These are phyloP conservation scores for Ceratothoa steindachneri DNA, from an alignment of 2,888 invertebrate genomes.

Conservation along the genomic window DNA sequence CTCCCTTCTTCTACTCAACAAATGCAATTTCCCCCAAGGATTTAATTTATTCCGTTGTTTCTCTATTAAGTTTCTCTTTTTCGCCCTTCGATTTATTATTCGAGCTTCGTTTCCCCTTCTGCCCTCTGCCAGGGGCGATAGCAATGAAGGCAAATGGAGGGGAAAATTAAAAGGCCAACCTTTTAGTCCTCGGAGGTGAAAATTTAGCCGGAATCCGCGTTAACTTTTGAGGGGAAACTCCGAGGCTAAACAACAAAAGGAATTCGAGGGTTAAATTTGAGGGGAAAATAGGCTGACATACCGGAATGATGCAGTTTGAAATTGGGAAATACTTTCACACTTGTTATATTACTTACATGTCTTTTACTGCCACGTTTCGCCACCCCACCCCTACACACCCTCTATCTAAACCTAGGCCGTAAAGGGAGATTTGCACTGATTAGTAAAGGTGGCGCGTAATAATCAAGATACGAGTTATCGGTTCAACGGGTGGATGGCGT, in stretches of 20 bases:
- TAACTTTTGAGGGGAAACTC: neutral
- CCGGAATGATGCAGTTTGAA: neutral
- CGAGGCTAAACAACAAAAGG: neutral
- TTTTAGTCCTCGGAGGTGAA: neutral
- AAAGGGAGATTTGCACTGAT: no score
- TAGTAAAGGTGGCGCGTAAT: no score
- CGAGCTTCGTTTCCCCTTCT: constrained; percentile 2
- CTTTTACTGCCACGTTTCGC: no score
- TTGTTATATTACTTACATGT: neutral
- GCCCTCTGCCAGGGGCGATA: neutral
- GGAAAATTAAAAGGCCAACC: constrained; percentile 9
- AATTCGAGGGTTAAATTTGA: neutral
- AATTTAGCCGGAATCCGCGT: neutral
- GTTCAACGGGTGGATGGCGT: no score
- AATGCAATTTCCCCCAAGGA: constrained; percentile 6
- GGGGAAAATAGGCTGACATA: neutral
- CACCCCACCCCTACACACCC: no score
- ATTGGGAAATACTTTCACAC: neutral
- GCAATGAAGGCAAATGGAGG: constrained; percentile 2
- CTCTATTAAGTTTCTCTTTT: constrained; percentile 1
- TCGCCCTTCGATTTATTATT: neutral
- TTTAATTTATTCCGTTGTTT: constrained; percentile 5
- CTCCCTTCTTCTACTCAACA: no score
- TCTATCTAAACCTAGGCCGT: no score
- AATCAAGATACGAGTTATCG: no score